Base-by-base conservation (phyloP, 2,113 vertebrate species). In the Micromys minutus region DNA sequence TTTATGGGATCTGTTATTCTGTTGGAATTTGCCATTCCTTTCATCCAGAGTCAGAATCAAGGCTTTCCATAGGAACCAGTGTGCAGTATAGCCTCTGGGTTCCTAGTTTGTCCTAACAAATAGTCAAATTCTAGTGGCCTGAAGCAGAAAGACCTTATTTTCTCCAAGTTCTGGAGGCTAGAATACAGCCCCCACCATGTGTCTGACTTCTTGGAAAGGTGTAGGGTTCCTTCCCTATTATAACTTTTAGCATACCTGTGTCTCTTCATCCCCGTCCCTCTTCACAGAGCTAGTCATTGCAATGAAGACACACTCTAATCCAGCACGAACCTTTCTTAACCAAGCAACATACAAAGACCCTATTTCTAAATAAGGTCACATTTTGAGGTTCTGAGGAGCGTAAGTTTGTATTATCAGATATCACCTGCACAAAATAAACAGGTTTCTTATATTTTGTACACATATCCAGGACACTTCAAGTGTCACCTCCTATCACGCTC, bases 281-380 rank as follows among this genome's bases (percentile, higher is more conserved):
- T 13, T 21, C 6, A 52, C 16, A 22, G 42, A 39, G 42, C 31
- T 39, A 74, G 26, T 36, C 9, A 29, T 63, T 74, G 55, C 36
- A 19, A 45, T 75, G n/a, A 80, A 16, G 29, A 12, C 1, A 55
- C 39, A 42, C 1, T 67, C 15, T 67, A 36, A 69, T 55, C 57
- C 47, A 63, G 42, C 17, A 39, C 55, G 63, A 63, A 10, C 5
- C 79, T n/a, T 34, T 55, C 45, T 81, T 72, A 87, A 61, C 63
- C 8, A 17, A 79, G 45, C 12, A 39, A 24, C 3, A 59, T 42
- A 29, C 17, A 90, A 76, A 96, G 11, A 16, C 16, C 29, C 74
- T 63, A 34, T 95, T 89, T 81, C 83, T 71, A 83, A 89, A 88
- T 80, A 75, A 94, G 39, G 29, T 83, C 69, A 63, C 59, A 83